phyloP scores from a whole-genome alignment of 1,140 invertebrate species.

The Drosophila aff. region DNA sequence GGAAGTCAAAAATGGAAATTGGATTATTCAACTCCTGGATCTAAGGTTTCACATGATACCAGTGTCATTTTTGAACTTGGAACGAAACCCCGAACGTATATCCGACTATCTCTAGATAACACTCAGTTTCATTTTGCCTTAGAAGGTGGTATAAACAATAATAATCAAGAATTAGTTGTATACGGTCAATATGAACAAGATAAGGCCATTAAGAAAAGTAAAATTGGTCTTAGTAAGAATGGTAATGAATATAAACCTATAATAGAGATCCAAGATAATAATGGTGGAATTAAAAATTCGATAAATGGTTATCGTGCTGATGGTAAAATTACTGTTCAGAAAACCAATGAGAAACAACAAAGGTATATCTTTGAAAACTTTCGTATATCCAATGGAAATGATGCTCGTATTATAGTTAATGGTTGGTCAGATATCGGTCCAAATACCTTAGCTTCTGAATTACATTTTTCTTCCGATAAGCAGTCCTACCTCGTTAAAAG shows the following conservation, averaged over 20 bases:
- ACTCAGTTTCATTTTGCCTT: slow-evolving; percentile 61
- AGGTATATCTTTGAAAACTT: slow-evolving; percentile 87
- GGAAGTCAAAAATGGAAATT: slow-evolving; percentile 86
- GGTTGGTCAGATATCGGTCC: slow-evolving; percentile 84
- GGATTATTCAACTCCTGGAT: slow-evolving; percentile 89
- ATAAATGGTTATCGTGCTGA: slow-evolving; percentile 86
- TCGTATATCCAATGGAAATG: slow-evolving; percentile 85
- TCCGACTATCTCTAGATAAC: slow-evolving; percentile 62
- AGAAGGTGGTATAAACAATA: slow-evolving; percentile 70
- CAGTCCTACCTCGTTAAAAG: slow-evolving; percentile 60
- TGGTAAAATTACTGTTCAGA: slow-evolving; percentile 86
- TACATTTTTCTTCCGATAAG: slow-evolving; percentile 55
- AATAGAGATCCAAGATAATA: slow-evolving; percentile 88
- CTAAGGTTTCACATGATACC: slow-evolving; percentile 87
- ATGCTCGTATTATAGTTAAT: slow-evolving; percentile 85
- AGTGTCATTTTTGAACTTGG: slow-evolving; percentile 63
- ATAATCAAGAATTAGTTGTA: slow-evolving; percentile 65
- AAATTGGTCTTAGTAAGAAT: slow-evolving; percentile 87
- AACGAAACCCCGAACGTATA: slow-evolving; percentile 55
- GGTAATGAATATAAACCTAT: slow-evolving; percentile 89
- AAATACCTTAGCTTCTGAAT: slow-evolving; percentile 40
- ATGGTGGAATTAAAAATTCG: slow-evolving; percentile 80
- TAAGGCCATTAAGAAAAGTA: slow-evolving; percentile 87
- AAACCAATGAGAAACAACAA: slow-evolving; percentile 85
- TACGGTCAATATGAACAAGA: slow-evolving; percentile 87